Evolutionary conservation across 2,113 vertebrate species (phyloP), one percentile per base, ranked within the genome.

Genomic region (Hiodon alosoides): DNA sequence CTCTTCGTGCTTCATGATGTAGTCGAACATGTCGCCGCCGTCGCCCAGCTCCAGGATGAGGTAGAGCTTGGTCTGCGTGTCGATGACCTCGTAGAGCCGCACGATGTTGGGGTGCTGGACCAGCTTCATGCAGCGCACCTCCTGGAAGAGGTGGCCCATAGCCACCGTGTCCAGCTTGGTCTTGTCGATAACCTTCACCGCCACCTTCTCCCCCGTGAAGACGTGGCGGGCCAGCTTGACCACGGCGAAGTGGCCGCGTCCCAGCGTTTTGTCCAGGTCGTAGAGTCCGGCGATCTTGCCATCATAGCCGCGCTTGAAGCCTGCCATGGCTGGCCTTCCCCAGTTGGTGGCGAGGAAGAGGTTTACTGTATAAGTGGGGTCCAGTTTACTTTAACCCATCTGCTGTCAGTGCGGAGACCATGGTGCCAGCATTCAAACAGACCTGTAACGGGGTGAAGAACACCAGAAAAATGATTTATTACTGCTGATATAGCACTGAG

Each of bases 41-140:
- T 99, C 97, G 3, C 96, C 97, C 1, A 99, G 91, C 86, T 99
- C 97, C 69, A 99, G 82, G 83, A 99, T 99, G 64, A 99, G 93
- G 79, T 99, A 99, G 2, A 99, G 94, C 84, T 99, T 99, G 53
- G 96, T 99, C 87, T 99, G 97, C 1, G 97, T 99, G 82, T 99
- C 97, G 60, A 98, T 99, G 72, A 99, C 97, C 84, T 99, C 97
- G 2, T 99, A 99, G 0, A 99, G 90, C 3, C 97, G 94, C 17
- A 99, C 97, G 6, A 99, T 98, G 83, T 99, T 99, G 51, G 97
- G 97, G 77, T 99, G 97, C 79, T 99, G 97, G 77, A 99, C 97
- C 10, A 99, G 88, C 80, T 99, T 99, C 97, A 99, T 99, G 87
- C 97, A 99, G 82, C 96, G 92, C 6, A 99, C 97, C 84, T 99